Evolutionary conservation across 2,113 vertebrate species (phyloP).

Genomic region (Panthera uncia): DNA sequence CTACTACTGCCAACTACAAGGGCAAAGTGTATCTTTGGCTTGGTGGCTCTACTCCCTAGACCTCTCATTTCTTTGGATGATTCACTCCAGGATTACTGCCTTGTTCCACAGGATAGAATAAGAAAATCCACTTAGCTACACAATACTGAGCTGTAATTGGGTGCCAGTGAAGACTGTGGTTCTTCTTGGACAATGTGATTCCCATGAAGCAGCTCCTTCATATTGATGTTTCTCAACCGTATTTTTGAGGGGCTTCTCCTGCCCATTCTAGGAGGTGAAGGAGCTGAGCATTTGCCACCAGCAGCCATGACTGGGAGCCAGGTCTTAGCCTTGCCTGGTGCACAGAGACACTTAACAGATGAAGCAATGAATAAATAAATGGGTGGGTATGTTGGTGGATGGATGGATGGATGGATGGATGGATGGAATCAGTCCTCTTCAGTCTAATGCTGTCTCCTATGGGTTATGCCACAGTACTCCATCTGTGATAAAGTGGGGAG

Average conservation of each 20-base stretch:
- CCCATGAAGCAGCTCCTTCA: background rate
- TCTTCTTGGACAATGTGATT: background rate
- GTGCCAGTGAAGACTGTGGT: background rate
- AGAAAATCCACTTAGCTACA: background rate
- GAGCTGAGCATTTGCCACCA: background rate
- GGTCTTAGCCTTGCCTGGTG: background rate
- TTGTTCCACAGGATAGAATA: background rate
- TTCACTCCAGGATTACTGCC: background rate
- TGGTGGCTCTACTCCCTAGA: background rate
- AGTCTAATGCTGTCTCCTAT: background rate
- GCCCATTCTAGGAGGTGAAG: background rate
- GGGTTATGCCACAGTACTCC: background rate
- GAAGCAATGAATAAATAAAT: background rate
- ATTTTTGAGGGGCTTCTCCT: background rate
- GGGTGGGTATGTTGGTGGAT: fast-evolving
- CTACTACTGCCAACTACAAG: background rate
- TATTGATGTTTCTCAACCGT: background rate
- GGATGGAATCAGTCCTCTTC: background rate
- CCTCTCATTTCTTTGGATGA: background rate
- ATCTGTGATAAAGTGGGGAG: background rate
- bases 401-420: background rate
- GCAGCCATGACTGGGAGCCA: background rate
- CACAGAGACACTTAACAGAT: background rate
- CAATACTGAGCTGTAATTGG: background rate
- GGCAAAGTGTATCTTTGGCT: background rate